A percentile compares a stretch with the other conserved stretches of the same genome.
These are phyloP conservation scores for Dipus sagitta DNA, from an alignment of 2,797 vertebrate genomes.

Conservation along the genomic window DNA sequence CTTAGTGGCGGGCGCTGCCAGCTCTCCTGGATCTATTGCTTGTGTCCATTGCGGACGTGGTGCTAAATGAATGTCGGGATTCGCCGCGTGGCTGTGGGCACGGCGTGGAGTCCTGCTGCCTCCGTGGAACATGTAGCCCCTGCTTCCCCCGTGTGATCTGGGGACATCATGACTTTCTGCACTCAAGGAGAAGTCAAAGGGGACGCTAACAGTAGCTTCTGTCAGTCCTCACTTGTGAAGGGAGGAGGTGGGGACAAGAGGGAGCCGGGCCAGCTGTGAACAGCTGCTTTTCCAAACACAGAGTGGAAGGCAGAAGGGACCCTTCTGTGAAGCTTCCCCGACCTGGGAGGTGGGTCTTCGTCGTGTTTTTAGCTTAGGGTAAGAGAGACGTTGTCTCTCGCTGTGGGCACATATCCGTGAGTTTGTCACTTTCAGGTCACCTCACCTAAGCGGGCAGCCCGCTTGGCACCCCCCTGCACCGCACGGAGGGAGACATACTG, in stretches of 20 bases:
- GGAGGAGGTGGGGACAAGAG: background rate
- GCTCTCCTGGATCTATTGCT: background rate
- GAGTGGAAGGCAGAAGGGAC: background rate
- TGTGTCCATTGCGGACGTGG: background rate
- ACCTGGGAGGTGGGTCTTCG: background rate
- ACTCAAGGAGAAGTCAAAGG: background rate
- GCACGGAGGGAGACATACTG: background rate
- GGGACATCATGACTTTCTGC: background rate
- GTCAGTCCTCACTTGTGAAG: background rate
- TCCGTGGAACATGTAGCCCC: background rate
- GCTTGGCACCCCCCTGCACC: background rate
- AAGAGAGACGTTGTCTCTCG: background rate
- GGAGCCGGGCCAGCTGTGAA: background rate
- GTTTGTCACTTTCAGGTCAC: background rate
- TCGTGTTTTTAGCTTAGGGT: background rate
- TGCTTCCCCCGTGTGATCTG: background rate
- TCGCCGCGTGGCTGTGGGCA: background rate
- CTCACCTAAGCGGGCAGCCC: background rate
- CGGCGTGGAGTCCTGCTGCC: background rate
- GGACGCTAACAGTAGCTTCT: background rate
- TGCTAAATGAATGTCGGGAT: background rate
- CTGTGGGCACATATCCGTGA: background rate
- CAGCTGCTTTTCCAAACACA: background rate
- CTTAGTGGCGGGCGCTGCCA: background rate
- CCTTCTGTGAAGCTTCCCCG: background rate